A percentile compares a stretch with the other conserved stretches of the same genome.
Conservation (phyloP, 2,113 vertebrate genomes). For the Salvator merianae region DNA sequence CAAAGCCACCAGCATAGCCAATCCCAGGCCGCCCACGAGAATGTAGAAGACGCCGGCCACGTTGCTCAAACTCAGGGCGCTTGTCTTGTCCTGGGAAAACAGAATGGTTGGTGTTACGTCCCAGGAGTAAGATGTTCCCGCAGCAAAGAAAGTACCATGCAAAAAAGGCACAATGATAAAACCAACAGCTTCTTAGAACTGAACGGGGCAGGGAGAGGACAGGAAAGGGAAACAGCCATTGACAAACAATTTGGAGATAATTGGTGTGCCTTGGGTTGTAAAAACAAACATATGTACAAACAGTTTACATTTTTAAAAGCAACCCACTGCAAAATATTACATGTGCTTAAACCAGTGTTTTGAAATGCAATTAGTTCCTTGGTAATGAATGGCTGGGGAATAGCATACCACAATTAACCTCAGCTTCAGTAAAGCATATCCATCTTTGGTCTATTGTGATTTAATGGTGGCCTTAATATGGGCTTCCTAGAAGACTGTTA, state of each 20-base stretch:
- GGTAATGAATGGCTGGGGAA: constrained; percentile 55
- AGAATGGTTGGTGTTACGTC: constrained; percentile 70
- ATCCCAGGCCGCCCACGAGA: constrained; percentile 98
- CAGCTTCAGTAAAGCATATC: constrained; percentile 41
- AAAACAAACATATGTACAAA: constrained; percentile 11
- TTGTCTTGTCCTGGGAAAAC: constrained; percentile 95
- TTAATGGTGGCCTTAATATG: constrained; percentile 1
- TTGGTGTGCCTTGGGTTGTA: constrained; percentile 46
- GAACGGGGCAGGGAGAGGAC: background rate
- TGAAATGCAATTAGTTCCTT: constrained; percentile 54
- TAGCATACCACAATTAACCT: constrained; percentile 53
- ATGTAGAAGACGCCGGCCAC: constrained; percentile 99
- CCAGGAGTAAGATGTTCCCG: constrained; percentile 7
- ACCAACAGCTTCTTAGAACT: constrained; percentile 37
- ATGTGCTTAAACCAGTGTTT: constrained; percentile 47
- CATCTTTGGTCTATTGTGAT: constrained; percentile 9
- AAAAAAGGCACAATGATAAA: constrained; percentile 35
- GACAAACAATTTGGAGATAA: constrained; percentile 36
- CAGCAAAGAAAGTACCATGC: constrained; percentile 35
- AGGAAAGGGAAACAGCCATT: constrained; percentile 17
- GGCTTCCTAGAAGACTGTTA: constrained; percentile 23
- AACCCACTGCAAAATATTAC: constrained; percentile 18
- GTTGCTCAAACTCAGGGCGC: constrained; percentile 99
- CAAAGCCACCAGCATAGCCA: constrained; percentile 99
- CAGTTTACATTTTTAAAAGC: background rate